These are phyloP conservation scores for Prenolepis imparis DNA, from an alignment of 2,888 invertebrate genomes.

Conservation along the genomic window DNA sequence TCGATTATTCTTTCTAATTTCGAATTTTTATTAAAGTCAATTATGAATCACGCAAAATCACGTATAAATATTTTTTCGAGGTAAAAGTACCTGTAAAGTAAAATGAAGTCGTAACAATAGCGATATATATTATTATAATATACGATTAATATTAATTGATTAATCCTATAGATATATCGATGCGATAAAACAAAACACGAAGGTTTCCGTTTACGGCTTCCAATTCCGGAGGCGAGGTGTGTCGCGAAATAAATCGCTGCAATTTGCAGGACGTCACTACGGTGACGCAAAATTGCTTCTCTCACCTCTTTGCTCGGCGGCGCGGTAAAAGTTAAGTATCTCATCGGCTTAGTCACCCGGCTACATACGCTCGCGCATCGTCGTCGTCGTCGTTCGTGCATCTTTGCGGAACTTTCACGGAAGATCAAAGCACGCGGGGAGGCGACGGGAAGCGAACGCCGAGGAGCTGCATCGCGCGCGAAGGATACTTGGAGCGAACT, in stretches of 20 bases:
- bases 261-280: slow-evolving; percentile 53
- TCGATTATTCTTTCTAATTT: neutral
- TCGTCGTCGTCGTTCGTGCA: slow-evolving; percentile 15
- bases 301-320: slow-evolving; percentile 46
- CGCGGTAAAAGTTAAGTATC: slow-evolving; percentile 59
- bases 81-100: neutral
- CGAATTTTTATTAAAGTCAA: neutral
- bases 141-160: slow-evolving; percentile 40
- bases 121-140: neutral
- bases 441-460: neutral
- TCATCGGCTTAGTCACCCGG: slow-evolving; percentile 55
- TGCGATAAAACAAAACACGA: slow-evolving; percentile 26
- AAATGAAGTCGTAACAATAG: neutral
- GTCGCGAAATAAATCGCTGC: slow-evolving; percentile 45
- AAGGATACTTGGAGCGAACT: slow-evolving; percentile 53
- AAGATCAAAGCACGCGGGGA: slow-evolving; percentile 56
- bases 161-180: neutral
- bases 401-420: slow-evolving; percentile 51
- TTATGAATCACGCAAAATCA: neutral
- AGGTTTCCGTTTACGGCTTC: slow-evolving; percentile 7
- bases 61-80: no score
- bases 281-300: slow-evolving; percentile 54
- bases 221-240: neutral
- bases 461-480: slow-evolving; percentile 46
- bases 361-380: slow-evolving; percentile 33